A percentile compares a stretch with the other conserved stretches of the same genome.
phyloP scores from a whole-genome alignment of 2,888 invertebrate species.

The Acanthosoma haemorrhoidale region DNA sequence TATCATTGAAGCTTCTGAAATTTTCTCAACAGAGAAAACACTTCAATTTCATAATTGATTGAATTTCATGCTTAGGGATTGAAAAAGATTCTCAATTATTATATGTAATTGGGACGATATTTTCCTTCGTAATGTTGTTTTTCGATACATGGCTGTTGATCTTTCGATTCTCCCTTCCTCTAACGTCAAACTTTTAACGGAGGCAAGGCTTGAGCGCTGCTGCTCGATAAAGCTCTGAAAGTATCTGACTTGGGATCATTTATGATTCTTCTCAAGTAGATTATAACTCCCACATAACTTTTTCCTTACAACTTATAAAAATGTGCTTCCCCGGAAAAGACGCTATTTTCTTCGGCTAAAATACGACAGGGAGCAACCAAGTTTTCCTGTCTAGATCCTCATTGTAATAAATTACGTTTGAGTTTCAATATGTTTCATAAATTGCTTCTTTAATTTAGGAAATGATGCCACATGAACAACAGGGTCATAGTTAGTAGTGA shows the following conservation, averaged over 20 bases:
- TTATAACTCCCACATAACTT: conserved; percentile 4
- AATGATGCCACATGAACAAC: too few relatives aligned
- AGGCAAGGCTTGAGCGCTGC: not conserved
- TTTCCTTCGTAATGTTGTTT: too few relatives aligned
- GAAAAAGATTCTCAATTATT: too few relatives aligned
- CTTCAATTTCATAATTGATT: too few relatives aligned
- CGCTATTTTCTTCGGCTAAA: not conserved
- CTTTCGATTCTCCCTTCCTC: not conserved
- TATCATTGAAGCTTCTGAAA: too few relatives aligned
- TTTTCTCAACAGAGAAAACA: too few relatives aligned
- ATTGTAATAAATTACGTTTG: too few relatives aligned
- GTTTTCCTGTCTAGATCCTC: not conserved
- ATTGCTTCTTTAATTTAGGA: too few relatives aligned
- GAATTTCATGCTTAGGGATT: too few relatives aligned
- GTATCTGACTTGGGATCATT: not conserved
- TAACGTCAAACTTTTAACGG: not conserved
- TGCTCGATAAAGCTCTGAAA: not conserved
- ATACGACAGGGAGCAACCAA: not conserved
- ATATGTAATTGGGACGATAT: too few relatives aligned
- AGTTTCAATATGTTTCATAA: too few relatives aligned
- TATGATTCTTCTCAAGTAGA: conserved; percentile 8
- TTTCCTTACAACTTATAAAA: not conserved
- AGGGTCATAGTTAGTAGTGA: too few relatives aligned
- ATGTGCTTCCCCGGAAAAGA: not conserved
- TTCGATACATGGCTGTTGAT: not conserved